Percentiles rank a stretch among this genome's conserved stretches.
Conservation (phyloP, 2,797 vertebrate species). For the Podargus strigoides region DNA sequence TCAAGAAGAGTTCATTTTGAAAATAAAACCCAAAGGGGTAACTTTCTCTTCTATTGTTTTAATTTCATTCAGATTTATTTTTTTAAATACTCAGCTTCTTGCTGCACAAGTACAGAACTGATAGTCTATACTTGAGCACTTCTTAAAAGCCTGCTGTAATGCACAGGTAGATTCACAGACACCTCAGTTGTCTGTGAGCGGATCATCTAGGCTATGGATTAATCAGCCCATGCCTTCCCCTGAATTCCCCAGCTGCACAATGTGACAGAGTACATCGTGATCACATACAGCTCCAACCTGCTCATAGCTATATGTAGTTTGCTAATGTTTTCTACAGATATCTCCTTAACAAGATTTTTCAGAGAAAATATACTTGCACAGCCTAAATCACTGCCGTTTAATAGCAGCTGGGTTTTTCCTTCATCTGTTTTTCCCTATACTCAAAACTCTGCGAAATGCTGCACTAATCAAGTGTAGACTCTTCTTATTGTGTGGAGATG, state of each 20-base stretch:
- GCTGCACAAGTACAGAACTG: accelerated
- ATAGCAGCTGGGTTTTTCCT: not conserved
- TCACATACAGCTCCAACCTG: not conserved
- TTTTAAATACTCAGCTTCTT: not conserved
- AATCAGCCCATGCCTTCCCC: not conserved
- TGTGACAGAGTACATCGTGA: not conserved
- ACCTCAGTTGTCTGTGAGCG: not conserved
- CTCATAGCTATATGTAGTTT: not conserved
- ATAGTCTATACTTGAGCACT: not conserved
- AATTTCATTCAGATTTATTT: not conserved
- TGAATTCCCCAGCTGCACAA: not conserved
- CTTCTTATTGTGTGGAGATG: not conserved
- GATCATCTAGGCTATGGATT: not conserved
- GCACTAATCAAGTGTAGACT: not conserved
- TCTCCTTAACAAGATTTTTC: not conserved
- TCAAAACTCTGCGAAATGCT: not conserved
- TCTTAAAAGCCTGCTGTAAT: not conserved
- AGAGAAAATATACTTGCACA: not conserved
- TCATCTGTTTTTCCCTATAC: not conserved
- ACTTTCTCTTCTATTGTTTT: not conserved
- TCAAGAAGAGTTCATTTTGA: not conserved
- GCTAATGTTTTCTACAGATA: not conserved
- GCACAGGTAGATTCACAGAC: not conserved
- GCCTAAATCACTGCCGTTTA: not conserved
- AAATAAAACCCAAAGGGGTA: not conserved